Evolutionary conservation across 2,113 vertebrate genomes (phyloP).

Genomic region (Pituophis catenifer): DNA sequence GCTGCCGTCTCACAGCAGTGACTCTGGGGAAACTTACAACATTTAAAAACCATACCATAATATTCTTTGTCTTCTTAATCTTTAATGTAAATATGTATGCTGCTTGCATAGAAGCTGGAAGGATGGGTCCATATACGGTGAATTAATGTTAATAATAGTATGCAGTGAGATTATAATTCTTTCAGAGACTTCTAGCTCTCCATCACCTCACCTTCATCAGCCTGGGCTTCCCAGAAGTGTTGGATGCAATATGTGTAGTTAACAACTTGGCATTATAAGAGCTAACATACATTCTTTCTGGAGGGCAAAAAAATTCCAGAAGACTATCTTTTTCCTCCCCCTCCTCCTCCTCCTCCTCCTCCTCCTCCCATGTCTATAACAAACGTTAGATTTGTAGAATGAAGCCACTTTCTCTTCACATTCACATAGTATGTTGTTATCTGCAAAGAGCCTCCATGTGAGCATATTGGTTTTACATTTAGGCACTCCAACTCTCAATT

Average conservation of each 20-base stretch:
- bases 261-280: neutral
- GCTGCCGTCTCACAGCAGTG: neutral
- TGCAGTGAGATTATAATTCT: no score
- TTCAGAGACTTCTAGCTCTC: neutral
- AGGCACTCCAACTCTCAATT: neutral
- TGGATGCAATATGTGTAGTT: neutral
- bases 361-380: no score
- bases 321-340: neutral
- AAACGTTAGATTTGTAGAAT: neutral
- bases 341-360: neutral
- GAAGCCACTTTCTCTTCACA: no score
- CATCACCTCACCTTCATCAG: neutral
- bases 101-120: neutral
- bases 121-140: no score
- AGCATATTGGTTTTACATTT: neutral
- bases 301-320: neutral
- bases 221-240: neutral
- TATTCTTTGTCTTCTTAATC: neutral
- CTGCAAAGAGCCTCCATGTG: neutral
- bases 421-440: no score
- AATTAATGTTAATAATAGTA: neutral
- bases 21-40: neutral
- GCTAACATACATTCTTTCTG: neutral
- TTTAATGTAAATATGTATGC: neutral
- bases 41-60: neutral